These are phyloP conservation scores for Tromatobia lineatoria DNA, from an alignment of 2,888 invertebrate species.

Conservation along the genomic window DNA sequence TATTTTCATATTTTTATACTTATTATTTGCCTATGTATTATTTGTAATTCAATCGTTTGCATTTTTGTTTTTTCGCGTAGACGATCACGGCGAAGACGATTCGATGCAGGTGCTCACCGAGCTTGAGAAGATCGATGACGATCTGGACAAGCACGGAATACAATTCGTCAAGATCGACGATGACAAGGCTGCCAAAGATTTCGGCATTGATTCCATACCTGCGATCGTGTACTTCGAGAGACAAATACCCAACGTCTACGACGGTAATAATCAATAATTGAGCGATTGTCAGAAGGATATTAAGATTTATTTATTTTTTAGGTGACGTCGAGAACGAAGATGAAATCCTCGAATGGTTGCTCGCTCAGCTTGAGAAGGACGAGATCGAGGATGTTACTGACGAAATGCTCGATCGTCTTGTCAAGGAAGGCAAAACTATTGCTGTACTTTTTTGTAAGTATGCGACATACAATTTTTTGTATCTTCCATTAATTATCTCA, in stretches of 20 bases:
- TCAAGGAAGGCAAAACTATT: constrained; percentile 95
- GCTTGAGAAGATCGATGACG: constrained; percentile 97
- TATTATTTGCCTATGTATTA: constrained; percentile 2
- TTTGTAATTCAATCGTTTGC: not conserved
- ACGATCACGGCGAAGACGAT: constrained; percentile 96
- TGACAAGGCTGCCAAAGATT: constrained; percentile 92
- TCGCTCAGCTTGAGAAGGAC: constrained; percentile 95
- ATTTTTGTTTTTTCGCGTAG: constrained; percentile 86
- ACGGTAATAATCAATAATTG: constrained; percentile 87
- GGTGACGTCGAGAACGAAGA: constrained; percentile 95
- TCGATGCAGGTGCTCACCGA: constrained; percentile 94
- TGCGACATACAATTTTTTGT: not conserved
- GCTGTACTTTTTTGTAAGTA: constrained; percentile 96
- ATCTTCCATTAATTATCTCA: constrained; percentile 43
- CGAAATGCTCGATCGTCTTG: constrained; percentile 96
- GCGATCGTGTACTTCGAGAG: constrained; percentile 97
- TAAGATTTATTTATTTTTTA: constrained; percentile 76
- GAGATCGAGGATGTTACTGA: constrained; percentile 98
- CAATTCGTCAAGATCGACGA: constrained; percentile 98
- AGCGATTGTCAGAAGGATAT: not conserved
- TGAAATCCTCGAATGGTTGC: constrained; percentile 94
- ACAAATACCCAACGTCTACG: constrained; percentile 96
- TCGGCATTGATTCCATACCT: constrained; percentile 93
- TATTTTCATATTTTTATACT: too few relatives aligned
- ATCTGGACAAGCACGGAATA: constrained; percentile 96